These are phyloP conservation scores for Sylvia borin DNA, from an alignment of 2,797 vertebrate genomes.

Conservation along the genomic window DNA sequence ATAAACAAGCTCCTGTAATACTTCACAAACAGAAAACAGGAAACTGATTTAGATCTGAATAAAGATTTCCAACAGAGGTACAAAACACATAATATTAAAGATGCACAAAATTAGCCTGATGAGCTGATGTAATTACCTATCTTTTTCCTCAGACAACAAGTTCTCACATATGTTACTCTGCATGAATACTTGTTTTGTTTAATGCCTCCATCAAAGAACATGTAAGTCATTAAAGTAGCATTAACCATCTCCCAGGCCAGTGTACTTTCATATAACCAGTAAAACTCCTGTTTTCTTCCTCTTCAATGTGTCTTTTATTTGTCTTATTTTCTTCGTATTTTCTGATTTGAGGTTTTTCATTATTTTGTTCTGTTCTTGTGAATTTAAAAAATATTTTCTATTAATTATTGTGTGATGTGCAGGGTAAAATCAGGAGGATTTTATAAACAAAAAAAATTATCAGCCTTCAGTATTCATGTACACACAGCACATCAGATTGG, in stretches of 20 bases:
- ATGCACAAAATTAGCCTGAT: neutral
- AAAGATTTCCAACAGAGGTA: neutral
- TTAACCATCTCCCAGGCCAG: neutral
- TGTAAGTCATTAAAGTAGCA: neutral
- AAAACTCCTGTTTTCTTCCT: neutral
- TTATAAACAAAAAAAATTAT: neutral
- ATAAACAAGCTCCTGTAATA: neutral
- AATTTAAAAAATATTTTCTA: neutral
- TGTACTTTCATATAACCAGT: neutral
- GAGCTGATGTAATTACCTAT: neutral
- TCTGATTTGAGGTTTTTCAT: neutral
- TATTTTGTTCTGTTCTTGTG: neutral
- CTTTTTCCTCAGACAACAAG: neutral
- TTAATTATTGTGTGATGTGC: neutral
- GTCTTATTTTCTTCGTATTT: neutral
- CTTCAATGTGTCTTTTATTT: neutral
- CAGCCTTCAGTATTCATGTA: neutral
- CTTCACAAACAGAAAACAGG: neutral
- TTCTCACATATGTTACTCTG: neutral
- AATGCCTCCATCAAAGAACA: neutral
- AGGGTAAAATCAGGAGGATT: neutral
- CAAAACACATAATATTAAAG: neutral
- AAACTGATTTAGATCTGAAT: neutral
- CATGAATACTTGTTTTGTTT: neutral
- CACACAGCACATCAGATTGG: neutral